These are phyloP conservation scores for Montipora capitata DNA, from an alignment of 92 coral and sea anemone genomes.

Conservation along the genomic window DNA sequence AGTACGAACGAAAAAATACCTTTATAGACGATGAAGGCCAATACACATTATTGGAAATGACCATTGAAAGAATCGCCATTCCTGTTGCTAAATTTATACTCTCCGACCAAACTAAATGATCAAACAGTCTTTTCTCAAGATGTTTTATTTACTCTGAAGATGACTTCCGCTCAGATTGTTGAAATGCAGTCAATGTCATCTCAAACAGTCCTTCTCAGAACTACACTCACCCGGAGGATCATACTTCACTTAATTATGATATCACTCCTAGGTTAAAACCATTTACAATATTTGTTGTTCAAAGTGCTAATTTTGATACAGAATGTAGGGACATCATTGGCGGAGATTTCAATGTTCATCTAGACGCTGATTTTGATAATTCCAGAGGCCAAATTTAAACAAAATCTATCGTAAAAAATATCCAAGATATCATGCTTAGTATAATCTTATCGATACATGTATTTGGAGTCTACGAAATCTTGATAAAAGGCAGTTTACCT, in stretches of 20 bases:
- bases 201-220: too few relatives aligned
- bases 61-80: neutral
- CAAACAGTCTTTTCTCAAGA: neutral
- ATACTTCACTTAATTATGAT: too few relatives aligned
- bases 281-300: neutral
- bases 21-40: conserved; percentile 11
- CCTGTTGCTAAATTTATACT: neutral
- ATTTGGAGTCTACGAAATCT: conserved; percentile 1
- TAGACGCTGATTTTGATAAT: neutral
- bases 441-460: neutral
- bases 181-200: too few relatives aligned
- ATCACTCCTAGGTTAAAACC: too few relatives aligned
- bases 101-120: neutral
- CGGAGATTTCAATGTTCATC: neutral
- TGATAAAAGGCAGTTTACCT: conserved; percentile 15
- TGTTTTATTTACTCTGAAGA: too few relatives aligned
- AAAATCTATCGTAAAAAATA: neutral
- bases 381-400: neutral
- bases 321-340: neutral
- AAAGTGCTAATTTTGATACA: neutral
- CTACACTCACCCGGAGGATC: too few relatives aligned
- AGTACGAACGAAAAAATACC: conserved; percentile 3
- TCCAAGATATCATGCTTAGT: neutral
- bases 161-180: too few relatives aligned
- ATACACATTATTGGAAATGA: neutral